Conservation (phyloP, 2,797 vertebrate species). For the Hydrocynus forskahlii region DNA sequence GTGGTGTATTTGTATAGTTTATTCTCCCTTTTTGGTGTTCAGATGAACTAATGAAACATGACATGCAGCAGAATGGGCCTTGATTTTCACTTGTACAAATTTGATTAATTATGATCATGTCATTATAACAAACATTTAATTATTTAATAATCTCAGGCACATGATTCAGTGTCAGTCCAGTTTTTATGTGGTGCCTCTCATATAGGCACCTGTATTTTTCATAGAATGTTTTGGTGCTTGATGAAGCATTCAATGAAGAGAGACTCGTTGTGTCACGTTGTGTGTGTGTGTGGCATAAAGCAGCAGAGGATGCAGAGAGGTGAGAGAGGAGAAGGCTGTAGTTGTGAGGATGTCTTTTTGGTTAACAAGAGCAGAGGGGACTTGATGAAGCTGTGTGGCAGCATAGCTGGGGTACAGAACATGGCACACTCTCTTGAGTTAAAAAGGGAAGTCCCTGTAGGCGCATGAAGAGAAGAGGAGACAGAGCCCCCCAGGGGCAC, state of each 20-base stretch:
- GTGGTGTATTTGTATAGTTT: too few species aligned
- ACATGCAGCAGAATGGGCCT: too few species aligned
- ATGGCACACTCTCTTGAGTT: conserved; percentile 74
- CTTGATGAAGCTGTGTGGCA: conserved; percentile 44
- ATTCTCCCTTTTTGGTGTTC: too few species aligned
- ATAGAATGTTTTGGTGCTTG: conserved; percentile 38
- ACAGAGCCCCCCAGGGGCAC: conserved; percentile 69
- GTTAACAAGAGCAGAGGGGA: conserved; percentile 24
- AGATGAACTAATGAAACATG: too few species aligned
- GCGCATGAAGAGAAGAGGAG: conserved; percentile 59
- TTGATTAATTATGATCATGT: too few species aligned
- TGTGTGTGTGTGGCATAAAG: conserved; percentile 30
- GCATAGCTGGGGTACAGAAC: conserved; percentile 67
- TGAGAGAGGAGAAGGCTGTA: background rate
- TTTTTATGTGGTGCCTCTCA: background rate
- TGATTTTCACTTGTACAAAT: too few species aligned
- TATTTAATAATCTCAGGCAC: conserved; percentile 1
- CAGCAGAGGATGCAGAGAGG: conserved; percentile 1
- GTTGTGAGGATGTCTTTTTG: conserved; percentile 35
- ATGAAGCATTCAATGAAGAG: conserved; percentile 45
- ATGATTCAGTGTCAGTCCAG: background rate
- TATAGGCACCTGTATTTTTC: background rate
- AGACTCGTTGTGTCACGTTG: conserved; percentile 18
- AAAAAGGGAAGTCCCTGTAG: conserved; percentile 77
- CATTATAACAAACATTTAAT: too few species aligned